Evolutionary conservation across 2,888 invertebrate genomes (phyloP).

Genomic region (Ophion obscuratus): DNA sequence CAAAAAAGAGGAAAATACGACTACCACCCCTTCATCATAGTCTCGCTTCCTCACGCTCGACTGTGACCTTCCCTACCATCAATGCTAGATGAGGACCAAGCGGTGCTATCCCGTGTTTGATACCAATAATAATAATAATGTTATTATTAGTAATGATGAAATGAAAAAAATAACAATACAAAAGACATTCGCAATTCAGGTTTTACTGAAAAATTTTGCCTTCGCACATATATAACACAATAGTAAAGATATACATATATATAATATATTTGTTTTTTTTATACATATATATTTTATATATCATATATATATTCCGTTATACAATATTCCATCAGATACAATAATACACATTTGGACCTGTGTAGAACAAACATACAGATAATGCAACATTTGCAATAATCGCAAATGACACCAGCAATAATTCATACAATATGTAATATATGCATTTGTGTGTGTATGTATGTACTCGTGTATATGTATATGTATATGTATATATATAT

Average conservation of each 20-base stretch:
- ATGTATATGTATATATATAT: slow-evolving; percentile 66
- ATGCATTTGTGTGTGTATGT: slow-evolving; percentile 70
- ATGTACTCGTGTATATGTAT: slow-evolving; percentile 68
- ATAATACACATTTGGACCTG: slow-evolving; percentile 81
- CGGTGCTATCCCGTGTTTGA: background rate
- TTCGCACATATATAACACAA: slow-evolving; percentile 67
- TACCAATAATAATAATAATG: too few species aligned
- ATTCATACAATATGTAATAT: slow-evolving; percentile 75
- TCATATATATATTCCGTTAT: slow-evolving; percentile 76
- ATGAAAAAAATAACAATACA: slow-evolving; percentile 48
- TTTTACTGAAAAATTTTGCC: slow-evolving; percentile 65
- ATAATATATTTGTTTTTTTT: slow-evolving; percentile 58
- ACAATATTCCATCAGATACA: slow-evolving; percentile 81
- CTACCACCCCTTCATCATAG: slow-evolving; percentile 28
- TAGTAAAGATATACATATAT: slow-evolving; percentile 65
- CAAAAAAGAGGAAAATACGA: slow-evolving; percentile 67
- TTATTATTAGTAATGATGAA: background rate
- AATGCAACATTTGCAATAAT: slow-evolving; percentile 80
- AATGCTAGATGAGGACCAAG: slow-evolving; percentile 45
- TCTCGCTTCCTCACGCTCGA: slow-evolving; percentile 3
- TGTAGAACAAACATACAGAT: slow-evolving; percentile 81
- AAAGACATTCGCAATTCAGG: slow-evolving; percentile 65
- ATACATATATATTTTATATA: slow-evolving; percentile 66
- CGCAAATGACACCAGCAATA: slow-evolving; percentile 77
- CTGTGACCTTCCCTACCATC: slow-evolving; percentile 49